phyloP scores from a whole-genome alignment of 2,888 invertebrate species.

The Cataglyphis altisquamis region DNA sequence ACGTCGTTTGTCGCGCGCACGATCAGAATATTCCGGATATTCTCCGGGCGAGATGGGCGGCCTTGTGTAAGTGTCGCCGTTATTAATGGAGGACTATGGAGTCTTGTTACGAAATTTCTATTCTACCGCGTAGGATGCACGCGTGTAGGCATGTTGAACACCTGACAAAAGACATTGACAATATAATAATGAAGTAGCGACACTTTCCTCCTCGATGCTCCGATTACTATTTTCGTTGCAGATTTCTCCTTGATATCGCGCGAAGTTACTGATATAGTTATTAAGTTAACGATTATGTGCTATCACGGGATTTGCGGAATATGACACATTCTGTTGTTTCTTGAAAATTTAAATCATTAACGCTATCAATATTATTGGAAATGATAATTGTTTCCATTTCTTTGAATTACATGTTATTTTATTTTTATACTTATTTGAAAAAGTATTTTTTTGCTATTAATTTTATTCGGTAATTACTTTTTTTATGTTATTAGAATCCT shows the following conservation, averaged over 20 bases:
- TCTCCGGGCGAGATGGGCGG: conserved; percentile 63
- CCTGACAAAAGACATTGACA: neutral
- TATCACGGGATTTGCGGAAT: neutral
- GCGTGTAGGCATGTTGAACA: neutral
- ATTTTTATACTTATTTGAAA: neutral
- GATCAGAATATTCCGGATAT: conserved; percentile 65
- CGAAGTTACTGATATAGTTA: neutral
- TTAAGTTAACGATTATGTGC: neutral
- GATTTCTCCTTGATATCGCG: neutral
- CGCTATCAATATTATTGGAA: neutral
- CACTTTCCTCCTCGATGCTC: neutral
- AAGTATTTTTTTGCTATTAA: neutral
- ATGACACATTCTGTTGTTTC: neutral
- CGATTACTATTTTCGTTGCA: neutral
- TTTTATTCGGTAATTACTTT: neutral
- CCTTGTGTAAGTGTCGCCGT: conserved; percentile 69
- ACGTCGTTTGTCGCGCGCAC: conserved; percentile 37
- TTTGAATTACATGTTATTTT: neutral
- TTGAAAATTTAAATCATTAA: neutral
- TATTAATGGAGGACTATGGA: conserved; percentile 73
- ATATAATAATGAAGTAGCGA: neutral
- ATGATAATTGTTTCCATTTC: neutral
- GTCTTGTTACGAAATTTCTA: conserved; percentile 71
- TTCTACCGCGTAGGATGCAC: conserved; percentile 23
- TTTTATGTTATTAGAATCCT: neutral